Conservation (phyloP, 2,888 invertebrate genomes). For the Ctenicera cuprea region DNA sequence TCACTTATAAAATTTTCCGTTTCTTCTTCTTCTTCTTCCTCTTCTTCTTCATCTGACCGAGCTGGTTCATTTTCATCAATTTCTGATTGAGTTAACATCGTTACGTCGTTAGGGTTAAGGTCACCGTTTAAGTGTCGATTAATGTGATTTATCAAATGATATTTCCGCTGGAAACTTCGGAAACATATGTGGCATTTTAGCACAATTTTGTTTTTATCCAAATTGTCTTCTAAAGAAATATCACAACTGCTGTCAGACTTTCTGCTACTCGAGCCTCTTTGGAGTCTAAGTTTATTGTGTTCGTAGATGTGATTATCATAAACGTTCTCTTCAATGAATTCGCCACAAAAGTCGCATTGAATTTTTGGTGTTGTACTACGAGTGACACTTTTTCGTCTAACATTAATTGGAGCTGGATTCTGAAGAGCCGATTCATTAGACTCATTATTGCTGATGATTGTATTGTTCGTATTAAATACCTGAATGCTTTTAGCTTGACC, state of each 20-base stretch:
- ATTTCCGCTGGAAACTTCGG: constrained; percentile 38
- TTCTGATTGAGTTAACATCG: neutral
- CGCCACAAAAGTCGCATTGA: constrained; percentile 51
- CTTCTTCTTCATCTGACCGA: constrained; percentile 4
- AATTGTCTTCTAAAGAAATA: neutral
- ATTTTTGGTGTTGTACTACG: constrained; percentile 41
- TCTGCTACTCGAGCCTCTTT: constrained; percentile 20
- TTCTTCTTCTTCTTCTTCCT: constrained; percentile 20
- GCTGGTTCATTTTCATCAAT: neutral
- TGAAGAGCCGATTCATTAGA: neutral
- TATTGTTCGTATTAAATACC: neutral
- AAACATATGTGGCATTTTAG: constrained; percentile 42
- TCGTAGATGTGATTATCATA: constrained; percentile 47
- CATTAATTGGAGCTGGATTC: neutral
- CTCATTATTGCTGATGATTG: neutral
- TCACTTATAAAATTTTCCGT: constrained; percentile 5
- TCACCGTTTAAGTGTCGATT: constrained; percentile 28
- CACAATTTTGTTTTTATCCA: constrained; percentile 16
- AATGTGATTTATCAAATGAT: constrained; percentile 40
- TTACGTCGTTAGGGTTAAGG: neutral
- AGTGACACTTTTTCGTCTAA: constrained; percentile 35
- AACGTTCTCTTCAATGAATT: constrained; percentile 38
- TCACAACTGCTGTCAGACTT: constrained; percentile 8
- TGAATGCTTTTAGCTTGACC: neutral
- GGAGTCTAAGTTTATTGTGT: constrained; percentile 42